These are phyloP conservation scores for Acleris holmiana DNA, from an alignment of 2,888 invertebrate genomes.

Conservation along the genomic window DNA sequence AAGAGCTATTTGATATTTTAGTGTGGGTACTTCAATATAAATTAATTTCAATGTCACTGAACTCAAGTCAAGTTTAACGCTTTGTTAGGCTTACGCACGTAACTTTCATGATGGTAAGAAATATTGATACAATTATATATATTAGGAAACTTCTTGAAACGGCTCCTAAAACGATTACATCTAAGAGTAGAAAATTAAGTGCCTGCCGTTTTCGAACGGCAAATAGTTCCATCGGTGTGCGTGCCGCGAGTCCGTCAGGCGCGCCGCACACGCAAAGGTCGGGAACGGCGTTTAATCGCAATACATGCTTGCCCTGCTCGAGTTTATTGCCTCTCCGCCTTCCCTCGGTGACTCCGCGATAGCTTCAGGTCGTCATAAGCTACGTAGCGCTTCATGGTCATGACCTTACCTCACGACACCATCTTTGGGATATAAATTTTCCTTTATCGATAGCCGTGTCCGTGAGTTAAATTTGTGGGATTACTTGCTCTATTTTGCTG, in stretches of 20 bases:
- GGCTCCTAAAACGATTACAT: constrained; percentile 1
- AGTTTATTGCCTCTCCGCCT: constrained; percentile 69
- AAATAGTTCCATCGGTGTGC: constrained; percentile 56
- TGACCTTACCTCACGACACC: constrained; percentile 26
- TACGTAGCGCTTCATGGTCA: constrained; percentile 25
- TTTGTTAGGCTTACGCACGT: too few species aligned
- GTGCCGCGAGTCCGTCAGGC: constrained; percentile 70
- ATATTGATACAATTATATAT: constrained; percentile 7
- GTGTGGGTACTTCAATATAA: too few species aligned
- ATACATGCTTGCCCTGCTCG: constrained; percentile 61
- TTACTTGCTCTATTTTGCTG: constrained; percentile 2
- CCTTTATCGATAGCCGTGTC: constrained; percentile 21
- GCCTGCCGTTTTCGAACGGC: constrained; percentile 66
- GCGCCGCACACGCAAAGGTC: constrained; percentile 75
- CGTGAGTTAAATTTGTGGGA: constrained; percentile 7
- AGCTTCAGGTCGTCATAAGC: constrained; percentile 40
- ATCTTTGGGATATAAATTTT: constrained; percentile 4
- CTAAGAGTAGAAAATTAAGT: constrained; percentile 43
- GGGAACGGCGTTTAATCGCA: constrained; percentile 71
- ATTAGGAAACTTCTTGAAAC: constrained; percentile 6
- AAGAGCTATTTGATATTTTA: too few species aligned
- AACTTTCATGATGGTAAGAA: background rate
- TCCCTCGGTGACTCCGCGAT: constrained; percentile 56
- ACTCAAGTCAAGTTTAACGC: too few species aligned
- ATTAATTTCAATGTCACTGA: too few species aligned